These are phyloP conservation scores for Leucophenga maculata DNA, from an alignment of 2,888 invertebrate genomes.

Conservation along the genomic window DNA sequence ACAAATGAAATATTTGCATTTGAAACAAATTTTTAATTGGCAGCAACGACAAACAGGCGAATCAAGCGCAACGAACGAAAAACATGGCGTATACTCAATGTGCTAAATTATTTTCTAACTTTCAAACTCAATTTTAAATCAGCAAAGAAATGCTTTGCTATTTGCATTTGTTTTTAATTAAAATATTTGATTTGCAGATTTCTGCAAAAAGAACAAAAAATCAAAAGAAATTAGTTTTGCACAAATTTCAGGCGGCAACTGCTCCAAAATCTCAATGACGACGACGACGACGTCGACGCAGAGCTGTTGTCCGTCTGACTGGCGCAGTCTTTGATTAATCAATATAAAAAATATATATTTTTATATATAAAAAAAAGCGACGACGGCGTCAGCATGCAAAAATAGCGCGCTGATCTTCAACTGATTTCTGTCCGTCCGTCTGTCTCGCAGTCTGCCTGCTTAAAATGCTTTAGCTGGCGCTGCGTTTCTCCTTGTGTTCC, in stretches of 20 bases:
- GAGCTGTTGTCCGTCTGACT: not conserved
- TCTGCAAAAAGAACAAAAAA: conserved; percentile 3
- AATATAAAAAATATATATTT: not conserved
- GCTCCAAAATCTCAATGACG: not conserved
- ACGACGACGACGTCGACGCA: not conserved
- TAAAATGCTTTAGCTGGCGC: not conserved
- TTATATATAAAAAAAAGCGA: too few species aligned
- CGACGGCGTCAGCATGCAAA: conserved; percentile 47
- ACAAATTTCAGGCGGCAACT: conserved; percentile 5
- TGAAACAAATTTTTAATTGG: not conserved
- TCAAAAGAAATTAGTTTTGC: conserved; percentile 20
- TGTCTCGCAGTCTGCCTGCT: too few species aligned
- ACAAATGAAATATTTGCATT: conserved; percentile 12
- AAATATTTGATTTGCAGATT: conserved; percentile 35
- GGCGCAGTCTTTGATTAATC: conserved; percentile 15
- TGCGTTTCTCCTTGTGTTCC: not conserved
- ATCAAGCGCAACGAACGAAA: too few species aligned
- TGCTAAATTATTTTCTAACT: not conserved
- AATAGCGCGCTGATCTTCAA: conserved; percentile 53
- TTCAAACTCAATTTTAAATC: conserved; percentile 20
- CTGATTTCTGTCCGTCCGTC: conserved; percentile 44
- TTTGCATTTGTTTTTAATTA: conserved; percentile 34
- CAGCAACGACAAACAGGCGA: too few species aligned
- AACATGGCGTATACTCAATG: not conserved
- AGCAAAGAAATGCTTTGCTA: conserved; percentile 15